phyloP scores from a whole-genome alignment of 2,888 invertebrate genomes.

The Phragmatobia fuliginosa region DNA sequence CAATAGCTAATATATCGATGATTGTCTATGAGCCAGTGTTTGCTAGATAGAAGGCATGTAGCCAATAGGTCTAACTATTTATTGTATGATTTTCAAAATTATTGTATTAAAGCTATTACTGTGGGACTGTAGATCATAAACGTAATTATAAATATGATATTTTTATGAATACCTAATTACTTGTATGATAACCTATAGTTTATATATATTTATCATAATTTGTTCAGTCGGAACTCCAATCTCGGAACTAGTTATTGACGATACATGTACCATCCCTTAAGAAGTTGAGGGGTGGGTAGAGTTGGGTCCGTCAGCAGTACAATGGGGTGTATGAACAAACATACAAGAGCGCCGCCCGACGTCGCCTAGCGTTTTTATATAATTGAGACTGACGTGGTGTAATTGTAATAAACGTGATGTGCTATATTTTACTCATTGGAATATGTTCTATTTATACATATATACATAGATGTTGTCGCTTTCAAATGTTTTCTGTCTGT shows the following conservation, averaged over 20 bases:
- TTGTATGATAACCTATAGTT: constrained; percentile 1
- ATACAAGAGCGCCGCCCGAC: constrained; percentile 22
- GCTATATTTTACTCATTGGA: constrained; percentile 73
- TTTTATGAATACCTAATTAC: constrained; percentile 7
- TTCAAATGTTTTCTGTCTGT: constrained; percentile 34
- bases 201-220: constrained; percentile 9
- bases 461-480: constrained; percentile 39
- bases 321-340: constrained; percentile 27
- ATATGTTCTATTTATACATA: constrained; percentile 61
- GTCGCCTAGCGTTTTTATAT: constrained; percentile 49
- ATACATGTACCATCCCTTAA: neutral
- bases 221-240: constrained; percentile 1
- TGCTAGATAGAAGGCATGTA: neutral
- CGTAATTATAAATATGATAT: constrained; percentile 12
- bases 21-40: neutral
- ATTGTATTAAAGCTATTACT: neutral
- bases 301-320: neutral
- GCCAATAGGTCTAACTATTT: neutral
- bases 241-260: constrained; percentile 9
- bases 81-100: neutral
- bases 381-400: constrained; percentile 77
- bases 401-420: constrained; percentile 64
- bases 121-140: constrained; percentile 2
- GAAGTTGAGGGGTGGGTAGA: neutral
- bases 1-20: neutral